Conservation (phyloP, 1,140 invertebrate species). For the Dufourea novaeangliae region DNA sequence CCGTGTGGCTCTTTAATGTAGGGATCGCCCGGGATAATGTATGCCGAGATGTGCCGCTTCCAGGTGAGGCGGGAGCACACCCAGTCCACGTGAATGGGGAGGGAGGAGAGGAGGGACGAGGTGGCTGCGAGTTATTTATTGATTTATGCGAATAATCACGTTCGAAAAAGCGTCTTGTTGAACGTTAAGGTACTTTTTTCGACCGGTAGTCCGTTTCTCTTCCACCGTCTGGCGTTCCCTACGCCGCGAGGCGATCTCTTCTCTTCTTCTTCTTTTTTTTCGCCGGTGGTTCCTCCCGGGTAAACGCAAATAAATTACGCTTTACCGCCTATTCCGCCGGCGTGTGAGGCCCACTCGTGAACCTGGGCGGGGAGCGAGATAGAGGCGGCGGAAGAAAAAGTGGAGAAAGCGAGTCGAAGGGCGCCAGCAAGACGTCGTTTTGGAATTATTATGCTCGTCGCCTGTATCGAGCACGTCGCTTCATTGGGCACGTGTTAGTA, state of each 20-base stretch:
- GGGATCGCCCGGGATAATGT: conserved; percentile 59
- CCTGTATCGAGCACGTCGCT: conserved; percentile 13
- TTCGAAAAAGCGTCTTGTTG: conserved; percentile 69
- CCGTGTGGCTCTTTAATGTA: conserved; percentile 54
- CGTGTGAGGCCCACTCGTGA: conserved; percentile 23
- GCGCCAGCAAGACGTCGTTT: conserved; percentile 18
- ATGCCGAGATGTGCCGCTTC: conserved; percentile 59
- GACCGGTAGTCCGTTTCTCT: conserved; percentile 42
- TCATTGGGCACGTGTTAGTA: conserved; percentile 30
- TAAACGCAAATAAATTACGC: conserved; percentile 60
- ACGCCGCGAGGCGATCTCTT: neutral
- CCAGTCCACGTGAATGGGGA: neutral
- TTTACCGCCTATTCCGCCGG: conserved; percentile 55
- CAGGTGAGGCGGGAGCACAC: conserved; percentile 36
- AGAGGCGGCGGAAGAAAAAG: neutral
- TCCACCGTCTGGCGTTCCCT: conserved; percentile 10
- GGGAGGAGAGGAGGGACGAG: neutral
- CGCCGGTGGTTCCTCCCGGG: neutral
- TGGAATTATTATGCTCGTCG: conserved; percentile 52
- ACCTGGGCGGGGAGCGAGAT: neutral
- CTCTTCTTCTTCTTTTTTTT: conserved; percentile 1
- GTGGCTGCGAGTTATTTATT: conserved; percentile 67
- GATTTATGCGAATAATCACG: conserved; percentile 73
- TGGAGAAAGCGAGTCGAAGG: conserved; percentile 36
- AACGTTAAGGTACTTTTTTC: conserved; percentile 61